Base-by-base conservation (phyloP, 2,113 vertebrate genomes). In the Scomber japonicus region DNA sequence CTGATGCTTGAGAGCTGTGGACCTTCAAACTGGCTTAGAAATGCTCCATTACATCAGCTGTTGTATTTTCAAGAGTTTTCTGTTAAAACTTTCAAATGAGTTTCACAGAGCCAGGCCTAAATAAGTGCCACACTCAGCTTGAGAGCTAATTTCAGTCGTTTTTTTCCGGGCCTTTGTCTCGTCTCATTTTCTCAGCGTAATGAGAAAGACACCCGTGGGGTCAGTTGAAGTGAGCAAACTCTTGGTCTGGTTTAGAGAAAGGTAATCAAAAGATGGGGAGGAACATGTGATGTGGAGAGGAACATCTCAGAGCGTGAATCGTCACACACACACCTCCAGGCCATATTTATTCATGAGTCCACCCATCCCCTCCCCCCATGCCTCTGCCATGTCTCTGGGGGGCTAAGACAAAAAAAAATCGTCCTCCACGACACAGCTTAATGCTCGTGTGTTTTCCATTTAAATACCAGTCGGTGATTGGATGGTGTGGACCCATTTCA, bases 331-430 rank as follows among this genome's bases (percentile, higher is more conserved):
- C 68, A 76, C 71, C 75, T 72, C 81, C 63, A 40, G 66, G 78
- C 16, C 50, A 64, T 83, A 72, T 77, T 76, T 91, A 86, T 81
- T 84, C 78, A 85, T 79, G 82, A 65, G 71, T 44, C 55, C 80
- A 63, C 62, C 75, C 82, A 46, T 19, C 59, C 73, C 83, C 72
- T 21, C 80, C 56, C 61, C 67, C 83, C 72, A 75, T 48, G 8
- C 50, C 9, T 24, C 16, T 21, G 66, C 35, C 15, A 0, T 30
- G 51, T 84, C 76, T 84, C 66, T 31, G 53, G 31, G 59, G 76
- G 64, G 31, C 11, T 19, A 14, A 49, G 35, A 24, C 81, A 53
- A 59, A 81, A 76, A 81, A 76, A 79, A 60, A 27, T 21, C 27
- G 3, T 11, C 51, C 63, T 50, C 61, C 45, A 46, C 6, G 15